Base-by-base conservation (phyloP, 2,797 vertebrate genomes). In the Microctenopoma lineatum region DNA sequence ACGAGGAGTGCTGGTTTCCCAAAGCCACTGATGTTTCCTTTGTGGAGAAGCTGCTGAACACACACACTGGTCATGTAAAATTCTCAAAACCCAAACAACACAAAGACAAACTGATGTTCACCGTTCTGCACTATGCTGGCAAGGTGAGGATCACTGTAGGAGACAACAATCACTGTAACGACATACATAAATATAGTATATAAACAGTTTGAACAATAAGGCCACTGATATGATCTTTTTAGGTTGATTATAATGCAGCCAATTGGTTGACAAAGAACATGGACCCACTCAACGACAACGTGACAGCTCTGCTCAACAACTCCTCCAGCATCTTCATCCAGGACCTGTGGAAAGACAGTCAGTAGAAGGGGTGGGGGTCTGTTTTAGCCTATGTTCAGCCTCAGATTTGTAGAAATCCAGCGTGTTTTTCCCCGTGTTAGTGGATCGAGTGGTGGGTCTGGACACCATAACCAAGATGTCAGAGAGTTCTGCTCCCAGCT, bases 1-100 rank as follows among this genome's bases (percentile, higher is more conserved):
- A 98, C 26, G 97, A 99, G 84, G 97, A 98, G 80, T 99, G 97
- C 74, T 98, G 97, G 97, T 98, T 98, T 90, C 97, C 97, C 47
- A 99, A 99, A 90, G 97, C 97, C 76, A 98, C 97, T 0, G 97
- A 99, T 47, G 84, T 94, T 0, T 96, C 97, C 38, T 98, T 99
- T 1, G 97, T 99, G 79, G 97, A 98, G 74, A 99, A 99, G 77
- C 85, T 99, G 25, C 75, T 92, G 6, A 87, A 93, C 44, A 96
- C 96, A 26, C 97, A 98, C 86, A 88, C 89, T 4, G 94, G 85
- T 45, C 97, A 98, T 69, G 62, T 94, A 34, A 99, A 99, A 80
- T 99, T 98, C 90, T 93, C 96, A 84, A 99, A 97, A 90, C 89
- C 96, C 57, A 98, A 99, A 86, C 96, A 98, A 53, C 94, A 96